Evolutionary conservation across 2,113 vertebrate genomes (phyloP).

Genomic region (Odontophorus gujanensis): DNA sequence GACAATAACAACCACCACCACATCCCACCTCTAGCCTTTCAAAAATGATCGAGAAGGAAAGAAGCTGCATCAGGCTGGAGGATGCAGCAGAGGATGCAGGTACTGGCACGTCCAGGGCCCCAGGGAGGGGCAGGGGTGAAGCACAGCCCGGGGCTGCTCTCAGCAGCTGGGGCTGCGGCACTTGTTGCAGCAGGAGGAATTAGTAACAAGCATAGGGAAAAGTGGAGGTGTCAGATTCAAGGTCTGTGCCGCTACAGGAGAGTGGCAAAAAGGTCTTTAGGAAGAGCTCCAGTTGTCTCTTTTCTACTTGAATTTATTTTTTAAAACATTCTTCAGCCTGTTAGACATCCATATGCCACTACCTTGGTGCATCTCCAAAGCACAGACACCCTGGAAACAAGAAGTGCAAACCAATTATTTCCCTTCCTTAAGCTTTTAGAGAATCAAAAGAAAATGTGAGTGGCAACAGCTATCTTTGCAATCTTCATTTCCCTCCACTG

Average conservation of each 20-base stretch:
- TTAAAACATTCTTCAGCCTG: neutral
- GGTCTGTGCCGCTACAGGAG: neutral
- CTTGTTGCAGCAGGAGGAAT: conserved; percentile 42
- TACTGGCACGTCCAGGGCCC: conserved; percentile 43
- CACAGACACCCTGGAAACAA: neutral
- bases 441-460: neutral
- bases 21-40: neutral
- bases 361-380: neutral
- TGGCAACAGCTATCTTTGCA: neutral
- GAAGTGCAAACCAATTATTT: neutral
- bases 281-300: neutral
- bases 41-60: neutral
- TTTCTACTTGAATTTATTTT: neutral
- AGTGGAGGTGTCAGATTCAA: neutral
- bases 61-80: conserved; percentile 42
- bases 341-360: neutral
- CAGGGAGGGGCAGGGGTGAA: conserved; percentile 27
- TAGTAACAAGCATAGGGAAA: conserved; percentile 5
- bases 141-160: conserved; percentile 43
- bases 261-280: neutral
- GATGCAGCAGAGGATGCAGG: conserved; percentile 33
- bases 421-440: neutral
- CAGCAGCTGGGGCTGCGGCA: conserved; percentile 51
- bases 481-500: neutral
- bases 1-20: neutral